Conservation (phyloP, 2,888 invertebrate species). For the Nemoura dubitans region DNA sequence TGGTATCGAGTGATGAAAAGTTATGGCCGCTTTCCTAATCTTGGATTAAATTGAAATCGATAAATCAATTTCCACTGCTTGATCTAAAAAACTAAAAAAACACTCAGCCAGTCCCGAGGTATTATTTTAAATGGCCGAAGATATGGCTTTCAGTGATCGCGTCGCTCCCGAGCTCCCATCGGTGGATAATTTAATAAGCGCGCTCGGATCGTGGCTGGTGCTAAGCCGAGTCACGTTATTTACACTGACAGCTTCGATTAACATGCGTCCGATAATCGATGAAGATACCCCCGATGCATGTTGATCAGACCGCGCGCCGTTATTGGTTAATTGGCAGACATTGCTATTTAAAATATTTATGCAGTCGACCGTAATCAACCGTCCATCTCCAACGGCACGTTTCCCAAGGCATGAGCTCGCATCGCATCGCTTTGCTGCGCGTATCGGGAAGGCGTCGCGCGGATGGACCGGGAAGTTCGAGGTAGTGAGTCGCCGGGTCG, state of each 20-base stretch:
- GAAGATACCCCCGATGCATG: not conserved
- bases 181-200: not conserved
- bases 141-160: not conserved
- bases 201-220: not conserved
- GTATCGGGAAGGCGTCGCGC: not conserved
- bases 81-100: not conserved
- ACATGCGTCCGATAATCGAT: constrained; percentile 14
- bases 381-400: not conserved
- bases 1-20: constrained; percentile 32
- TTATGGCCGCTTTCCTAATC: constrained; percentile 34
- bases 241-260: constrained; percentile 19
- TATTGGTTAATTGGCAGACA: constrained; percentile 21
- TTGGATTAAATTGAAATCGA: constrained; percentile 23
- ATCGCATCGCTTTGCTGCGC: not conserved
- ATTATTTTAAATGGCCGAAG: constrained; percentile 16
- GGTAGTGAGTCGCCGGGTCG: not conserved
- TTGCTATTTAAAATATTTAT: too few species aligned
- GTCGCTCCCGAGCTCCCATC: not conserved
- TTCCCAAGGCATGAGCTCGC: not conserved
- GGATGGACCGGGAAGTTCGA: not conserved
- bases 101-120: not conserved
- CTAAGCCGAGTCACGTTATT: not conserved
- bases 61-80: not conserved
- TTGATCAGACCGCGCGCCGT: not conserved
- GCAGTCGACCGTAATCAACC: not conserved